Evolutionary conservation across 2,113 vertebrate genomes (phyloP).

Genomic region (Microtus oregoni): DNA sequence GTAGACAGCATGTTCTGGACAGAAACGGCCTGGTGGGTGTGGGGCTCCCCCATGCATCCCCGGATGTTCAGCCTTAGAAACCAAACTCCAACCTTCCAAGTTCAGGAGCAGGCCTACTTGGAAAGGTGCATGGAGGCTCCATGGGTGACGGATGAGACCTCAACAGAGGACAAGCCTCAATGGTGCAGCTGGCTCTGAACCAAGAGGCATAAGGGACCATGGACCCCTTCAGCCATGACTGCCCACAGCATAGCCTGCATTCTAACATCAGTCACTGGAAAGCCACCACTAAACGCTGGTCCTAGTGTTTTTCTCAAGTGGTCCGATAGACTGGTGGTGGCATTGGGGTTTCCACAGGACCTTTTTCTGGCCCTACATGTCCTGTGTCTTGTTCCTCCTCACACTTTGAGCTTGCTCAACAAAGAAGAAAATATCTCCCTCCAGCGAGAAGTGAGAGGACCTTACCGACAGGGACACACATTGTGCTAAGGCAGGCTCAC

Average conservation of each 20-base stretch:
- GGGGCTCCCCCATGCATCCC: not conserved
- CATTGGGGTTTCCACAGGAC: conserved; percentile 64
- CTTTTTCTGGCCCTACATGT: conserved; percentile 27
- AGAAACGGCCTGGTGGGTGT: not conserved
- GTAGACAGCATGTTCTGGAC: not conserved
- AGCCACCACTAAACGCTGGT: not conserved
- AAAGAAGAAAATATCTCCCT: not conserved
- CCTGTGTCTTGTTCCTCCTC: not conserved
- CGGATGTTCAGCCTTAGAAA: conserved; percentile 58
- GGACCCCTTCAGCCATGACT: conserved; percentile 62
- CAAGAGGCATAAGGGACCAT: not conserved
- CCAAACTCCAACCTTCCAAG: too few species aligned
- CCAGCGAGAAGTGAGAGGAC: not conserved
- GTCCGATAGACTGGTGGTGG: conserved; percentile 8
- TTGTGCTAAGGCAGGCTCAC: not conserved
- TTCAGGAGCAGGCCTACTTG: conserved; percentile 67
- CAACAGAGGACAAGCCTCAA: conserved; percentile 67
- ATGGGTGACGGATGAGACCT: conserved; percentile 67
- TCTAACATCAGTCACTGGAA: conserved; percentile 68
- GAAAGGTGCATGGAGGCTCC: conserved; percentile 70
- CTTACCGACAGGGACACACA: not conserved
- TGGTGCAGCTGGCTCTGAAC: not conserved
- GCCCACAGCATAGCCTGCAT: conserved; percentile 73
- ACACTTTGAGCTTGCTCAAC: conserved; percentile 69
- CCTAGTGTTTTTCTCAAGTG: conserved; percentile 65